phyloP scores from a whole-genome alignment of 2,888 invertebrate species.

The Sceliomorpha sp. region DNA sequence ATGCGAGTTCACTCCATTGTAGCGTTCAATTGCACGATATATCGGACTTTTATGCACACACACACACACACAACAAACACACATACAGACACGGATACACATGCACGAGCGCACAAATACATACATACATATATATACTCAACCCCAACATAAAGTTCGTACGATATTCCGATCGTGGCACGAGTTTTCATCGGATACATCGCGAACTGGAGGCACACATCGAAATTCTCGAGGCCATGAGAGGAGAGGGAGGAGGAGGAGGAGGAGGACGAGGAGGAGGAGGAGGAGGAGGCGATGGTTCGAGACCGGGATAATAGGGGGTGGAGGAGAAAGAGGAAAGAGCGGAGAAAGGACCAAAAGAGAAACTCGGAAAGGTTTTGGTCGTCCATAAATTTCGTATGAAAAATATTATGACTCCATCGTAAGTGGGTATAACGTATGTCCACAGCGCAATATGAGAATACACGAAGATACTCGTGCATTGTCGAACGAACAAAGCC shows the following conservation, averaged over 20 bases:
- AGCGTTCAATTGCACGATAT: constrained; percentile 41
- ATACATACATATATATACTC: too few relatives aligned
- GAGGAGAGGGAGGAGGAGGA: constrained; percentile 2
- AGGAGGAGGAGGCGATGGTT: too few relatives aligned
- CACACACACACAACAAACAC: too few relatives aligned
- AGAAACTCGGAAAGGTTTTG: constrained; percentile 20
- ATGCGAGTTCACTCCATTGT: constrained; percentile 25
- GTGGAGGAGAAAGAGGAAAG: constrained; percentile 1
- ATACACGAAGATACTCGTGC: constrained; percentile 56
- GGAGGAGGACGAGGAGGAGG: not conserved
- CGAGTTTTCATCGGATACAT: constrained; percentile 8
- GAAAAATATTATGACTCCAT: constrained; percentile 70
- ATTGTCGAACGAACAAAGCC: constrained; percentile 75
- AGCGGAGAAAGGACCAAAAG: constrained; percentile 2
- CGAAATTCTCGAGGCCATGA: constrained; percentile 9
- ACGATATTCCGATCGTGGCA: constrained; percentile 19
- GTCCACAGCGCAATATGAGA: constrained; percentile 66
- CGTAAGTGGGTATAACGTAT: constrained; percentile 65
- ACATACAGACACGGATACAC: too few relatives aligned
- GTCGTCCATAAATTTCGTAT: constrained; percentile 58
- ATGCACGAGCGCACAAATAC: too few relatives aligned
- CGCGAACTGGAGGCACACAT: constrained; percentile 4
- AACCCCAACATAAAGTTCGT: constrained; percentile 32
- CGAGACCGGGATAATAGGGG: not conserved
- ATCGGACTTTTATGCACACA: constrained; percentile 45